Evolutionary conservation across 2,888 invertebrate species (phyloP), one percentile per base, ranked within the genome.

Genomic region (Cremastinae sp.): DNA sequence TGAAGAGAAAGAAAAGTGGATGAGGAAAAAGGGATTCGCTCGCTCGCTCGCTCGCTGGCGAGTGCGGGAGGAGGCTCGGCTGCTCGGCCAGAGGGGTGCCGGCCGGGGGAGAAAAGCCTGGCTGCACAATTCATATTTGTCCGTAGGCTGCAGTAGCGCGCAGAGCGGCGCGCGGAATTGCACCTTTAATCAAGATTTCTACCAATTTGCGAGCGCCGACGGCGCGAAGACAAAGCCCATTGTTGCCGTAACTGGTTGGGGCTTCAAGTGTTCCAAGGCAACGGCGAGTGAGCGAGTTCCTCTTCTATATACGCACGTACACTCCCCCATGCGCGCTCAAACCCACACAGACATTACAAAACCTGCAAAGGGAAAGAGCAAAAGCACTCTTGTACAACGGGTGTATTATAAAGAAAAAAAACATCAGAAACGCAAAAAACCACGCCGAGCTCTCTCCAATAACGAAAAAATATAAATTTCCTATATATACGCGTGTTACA

Each of bases 101-200:
- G 16, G 28, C 28, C 28, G 16, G 12, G 49, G 18, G 12, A 41
- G 49, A 45, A 41, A 16, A 34, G 49, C 58, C 18, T 66, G 45
- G 59, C 70, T 77, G 76, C 76, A 73, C 75, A 77, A 74, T 87
- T 87, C 84, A 85, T 86, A 85, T 86, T 86, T 84, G 84, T 85
- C 84, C 83, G 84, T 82, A 84, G 84, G 84, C 84, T 85, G 84
- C 84, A 85, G 84, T 68, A 79, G 76, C 84, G 82, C 84, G 61
- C 70, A 73, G 76, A 73, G 76, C 80, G 78, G 79, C 88, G 76
- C 76, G 76, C 80, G 78, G 79, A 88, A 89, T 88, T 87, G 88
- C 88, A 89, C 89, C 89, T 89, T 89, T 89, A 89, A 89, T 89
- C 89, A 89, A 89, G 88, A 89, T 89, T 89, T 89, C 89, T 89